Base-by-base conservation (phyloP, 1,140 invertebrate species). In the Vanessa atalanta region DNA sequence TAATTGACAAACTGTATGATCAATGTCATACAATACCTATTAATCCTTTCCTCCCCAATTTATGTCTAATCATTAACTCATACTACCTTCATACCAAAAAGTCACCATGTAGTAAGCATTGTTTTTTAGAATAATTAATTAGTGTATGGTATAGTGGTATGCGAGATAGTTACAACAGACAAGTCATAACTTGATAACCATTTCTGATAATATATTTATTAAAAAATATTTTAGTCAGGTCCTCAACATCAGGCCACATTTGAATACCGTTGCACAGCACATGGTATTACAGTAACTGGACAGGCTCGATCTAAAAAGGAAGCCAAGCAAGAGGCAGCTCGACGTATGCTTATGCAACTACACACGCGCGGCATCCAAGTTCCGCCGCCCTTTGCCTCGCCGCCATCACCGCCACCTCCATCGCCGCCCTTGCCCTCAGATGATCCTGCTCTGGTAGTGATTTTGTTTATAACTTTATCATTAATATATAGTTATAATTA, bases 301-400 rank as follows among this genome's bases (percentile, higher is more conserved):
- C n/a, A 71, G n/a, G 90, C 84, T 11, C 81, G 83, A 53, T 88
- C 87, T n/a, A 91, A 91, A 68, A 90, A 89, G 70, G 88, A 89
- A 66, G 89, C 88, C 20, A 91, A 91, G 65, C 89, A 91, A 70
- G 88, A 91, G 71, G 88, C 80, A 11, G 89, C 89, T 9, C 74
- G 80, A 2, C 47, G 78, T 15, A 84, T 88, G 85, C 79, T 89
- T 71, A 50, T 60, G 37, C 60, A 71, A 23, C 80, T 90, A 14
- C 73, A 79, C 31, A 67, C 69, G 8, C 65, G 63, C n/a, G 88
- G 88, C 0, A 23, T 75, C 43, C 6, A 67, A 0, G 87, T 89
- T 63, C 86, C 88, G 13, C 76, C 81, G 20, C 86, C 87, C 16
- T 90, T 82, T 70, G 65, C 72, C 31, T 23, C 73, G 31, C 63